Conservation (phyloP, 2,113 vertebrate species). For the Tauraco erythrolophus region DNA sequence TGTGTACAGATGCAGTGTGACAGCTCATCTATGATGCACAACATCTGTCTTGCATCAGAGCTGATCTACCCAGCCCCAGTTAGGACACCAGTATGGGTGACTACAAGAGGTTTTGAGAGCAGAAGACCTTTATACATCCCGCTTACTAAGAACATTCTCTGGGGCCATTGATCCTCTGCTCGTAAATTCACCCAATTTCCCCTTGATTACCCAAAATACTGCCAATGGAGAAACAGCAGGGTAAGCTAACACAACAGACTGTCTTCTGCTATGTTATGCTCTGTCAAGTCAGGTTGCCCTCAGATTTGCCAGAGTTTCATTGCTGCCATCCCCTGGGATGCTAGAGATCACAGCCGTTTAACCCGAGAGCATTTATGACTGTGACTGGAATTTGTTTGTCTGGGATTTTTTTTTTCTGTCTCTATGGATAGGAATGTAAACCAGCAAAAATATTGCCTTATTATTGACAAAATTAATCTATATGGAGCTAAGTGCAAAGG, state of each 20-base stretch:
- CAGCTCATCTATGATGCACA: background rate
- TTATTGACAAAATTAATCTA: background rate
- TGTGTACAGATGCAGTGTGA: background rate
- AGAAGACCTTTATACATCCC: background rate
- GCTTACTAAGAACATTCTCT: background rate
- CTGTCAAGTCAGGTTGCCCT: background rate
- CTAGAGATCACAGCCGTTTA: background rate
- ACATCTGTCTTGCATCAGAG: background rate
- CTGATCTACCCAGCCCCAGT: background rate
- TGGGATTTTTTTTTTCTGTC: background rate
- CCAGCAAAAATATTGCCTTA: background rate
- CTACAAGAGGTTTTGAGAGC: background rate
- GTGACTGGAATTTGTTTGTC: background rate
- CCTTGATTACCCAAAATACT: background rate
- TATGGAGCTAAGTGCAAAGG: background rate
- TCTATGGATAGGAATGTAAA: background rate
- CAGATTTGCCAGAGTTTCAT: slow-evolving; percentile 6
- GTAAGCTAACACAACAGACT: background rate
- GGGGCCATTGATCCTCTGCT: background rate
- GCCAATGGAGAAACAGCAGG: background rate
- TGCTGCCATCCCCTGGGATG: background rate
- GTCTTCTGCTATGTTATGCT: background rate
- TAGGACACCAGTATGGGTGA: fast-evolving
- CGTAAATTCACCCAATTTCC: background rate
- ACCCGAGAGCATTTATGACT: background rate